Evolutionary conservation across 2,113 vertebrate genomes (phyloP), one percentile per base, ranked within the genome.

Genomic region (Perca fluviatilis): DNA sequence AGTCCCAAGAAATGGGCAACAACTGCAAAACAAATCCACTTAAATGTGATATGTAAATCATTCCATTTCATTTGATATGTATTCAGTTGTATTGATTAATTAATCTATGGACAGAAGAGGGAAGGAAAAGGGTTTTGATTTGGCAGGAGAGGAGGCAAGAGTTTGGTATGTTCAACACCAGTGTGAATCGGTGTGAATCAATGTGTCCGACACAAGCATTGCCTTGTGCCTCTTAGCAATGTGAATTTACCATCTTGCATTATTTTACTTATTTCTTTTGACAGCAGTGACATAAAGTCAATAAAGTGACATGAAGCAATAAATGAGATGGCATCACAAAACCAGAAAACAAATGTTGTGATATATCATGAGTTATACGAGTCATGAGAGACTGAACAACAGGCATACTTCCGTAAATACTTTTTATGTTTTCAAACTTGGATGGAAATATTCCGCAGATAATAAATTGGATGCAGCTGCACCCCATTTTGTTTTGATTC

Each of bases 301-400:
- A 51, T 74, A 54, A 75, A 78, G 49, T 71, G 63, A 43, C 30
- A 73, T 27, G n/a, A 81, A 79, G 64, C 25, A 49, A 65, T 67
- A 56, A 40, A 16, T 30, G 40, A 72, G 47, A 36, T 46, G 66
- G 27, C 4, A 54, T 60, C 18, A 80, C 15, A 36, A 60, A 78
- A 68, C 62, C 11, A 63, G 58, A 46, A 72, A 80, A 81, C 21
- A 80, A 64, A 76, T 51, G 40, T 27, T 46, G 62, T 56, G 14
- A 72, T 27, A 25, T 33, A 54, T 74, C 9, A 49, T 5, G 7
- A 72, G 23, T 19, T 66, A 43, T 43, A 43, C 2, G 40, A 43
- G 40, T 43, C 40, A 43, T 11, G 25, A 76, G 40, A 62, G 64
- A 69, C 57, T 61, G 65, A 81, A 33, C 25, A 56, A 64, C 50